Evolutionary conservation across 2,113 vertebrate genomes (phyloP).

Genomic region (Albula goreensis): DNA sequence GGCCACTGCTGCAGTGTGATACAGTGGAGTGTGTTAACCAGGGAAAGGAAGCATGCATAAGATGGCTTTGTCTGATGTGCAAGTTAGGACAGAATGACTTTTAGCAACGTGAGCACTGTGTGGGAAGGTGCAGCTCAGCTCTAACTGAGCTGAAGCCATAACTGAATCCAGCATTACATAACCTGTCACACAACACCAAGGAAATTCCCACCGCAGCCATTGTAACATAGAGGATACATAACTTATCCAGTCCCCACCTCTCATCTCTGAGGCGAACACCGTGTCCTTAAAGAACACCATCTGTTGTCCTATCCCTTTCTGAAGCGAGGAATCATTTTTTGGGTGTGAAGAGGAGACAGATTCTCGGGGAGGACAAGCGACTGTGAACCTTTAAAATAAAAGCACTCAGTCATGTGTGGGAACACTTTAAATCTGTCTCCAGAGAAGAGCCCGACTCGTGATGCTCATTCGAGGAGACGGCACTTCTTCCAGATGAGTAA

Average conservation of each 20-base stretch:
- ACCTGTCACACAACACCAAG: neutral
- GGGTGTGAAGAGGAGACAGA: neutral
- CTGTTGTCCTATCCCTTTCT: neutral
- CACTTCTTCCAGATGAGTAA: neutral
- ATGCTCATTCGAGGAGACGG: neutral
- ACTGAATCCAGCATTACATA: neutral
- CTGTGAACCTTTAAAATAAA: neutral
- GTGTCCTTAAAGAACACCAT: neutral
- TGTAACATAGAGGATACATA: too few species aligned
- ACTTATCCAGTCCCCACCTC: too few species aligned
- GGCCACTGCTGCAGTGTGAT: neutral
- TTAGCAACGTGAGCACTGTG: neutral
- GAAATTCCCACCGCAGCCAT: neutral
- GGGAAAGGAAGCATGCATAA: neutral
- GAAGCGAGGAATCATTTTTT: neutral
- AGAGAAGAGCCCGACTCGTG: neutral
- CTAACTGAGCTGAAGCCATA: neutral
- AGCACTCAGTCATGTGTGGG: neutral
- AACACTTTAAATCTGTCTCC: neutral
- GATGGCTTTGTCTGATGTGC: neutral
- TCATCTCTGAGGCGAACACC: neutral
- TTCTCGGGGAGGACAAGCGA: neutral
- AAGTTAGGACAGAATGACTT: neutral
- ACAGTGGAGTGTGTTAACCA: too few species aligned
- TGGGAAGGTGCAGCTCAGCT: neutral